Percentiles rank a stretch among this genome's conserved stretches.
Conservation (phyloP, 2,888 invertebrate genomes). For the Dichetophora obliterata region DNA sequence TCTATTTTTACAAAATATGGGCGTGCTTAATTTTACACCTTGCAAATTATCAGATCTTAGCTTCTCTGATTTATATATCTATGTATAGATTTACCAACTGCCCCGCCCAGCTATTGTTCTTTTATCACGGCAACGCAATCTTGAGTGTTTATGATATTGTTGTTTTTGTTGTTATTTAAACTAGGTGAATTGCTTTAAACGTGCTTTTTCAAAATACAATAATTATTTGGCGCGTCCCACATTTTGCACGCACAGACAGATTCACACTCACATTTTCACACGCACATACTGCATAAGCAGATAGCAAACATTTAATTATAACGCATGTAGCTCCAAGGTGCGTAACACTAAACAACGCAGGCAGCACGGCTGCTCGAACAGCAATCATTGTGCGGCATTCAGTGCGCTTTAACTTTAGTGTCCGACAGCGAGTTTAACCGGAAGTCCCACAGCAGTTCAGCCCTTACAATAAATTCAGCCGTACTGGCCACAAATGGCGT, state of each 20-base stretch:
- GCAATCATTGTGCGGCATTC: neutral
- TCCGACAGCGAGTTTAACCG: neutral
- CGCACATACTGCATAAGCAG: neutral
- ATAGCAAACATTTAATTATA: slow-evolving; percentile 14
- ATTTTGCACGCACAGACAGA: slow-evolving; percentile 64
- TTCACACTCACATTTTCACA: neutral
- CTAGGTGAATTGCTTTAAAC: slow-evolving; percentile 16
- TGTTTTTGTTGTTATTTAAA: slow-evolving; percentile 1
- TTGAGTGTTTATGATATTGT: slow-evolving; percentile 47
- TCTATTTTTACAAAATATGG: slow-evolving; percentile 15
- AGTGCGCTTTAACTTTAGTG: neutral
- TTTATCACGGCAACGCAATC: slow-evolving; percentile 59
- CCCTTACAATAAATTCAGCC: neutral
- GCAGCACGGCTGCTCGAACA: neutral
- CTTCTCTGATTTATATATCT: slow-evolving; percentile 46
- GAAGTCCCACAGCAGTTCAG: neutral
- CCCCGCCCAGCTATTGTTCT: slow-evolving; percentile 32
- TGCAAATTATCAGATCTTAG: slow-evolving; percentile 4
- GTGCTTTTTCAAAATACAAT: slow-evolving; percentile 50
- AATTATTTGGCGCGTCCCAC: slow-evolving; percentile 66
- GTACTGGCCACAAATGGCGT: neutral
- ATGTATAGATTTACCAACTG: slow-evolving; percentile 49
- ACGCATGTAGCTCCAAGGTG: neutral
- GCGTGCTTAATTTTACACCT: slow-evolving; percentile 32
- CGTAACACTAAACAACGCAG: neutral